A percentile compares a stretch with the other conserved stretches of the same genome.
Evolutionary conservation across 1,140 invertebrate genomes (phyloP).

Genomic region (Eriosoma lanigerum): DNA sequence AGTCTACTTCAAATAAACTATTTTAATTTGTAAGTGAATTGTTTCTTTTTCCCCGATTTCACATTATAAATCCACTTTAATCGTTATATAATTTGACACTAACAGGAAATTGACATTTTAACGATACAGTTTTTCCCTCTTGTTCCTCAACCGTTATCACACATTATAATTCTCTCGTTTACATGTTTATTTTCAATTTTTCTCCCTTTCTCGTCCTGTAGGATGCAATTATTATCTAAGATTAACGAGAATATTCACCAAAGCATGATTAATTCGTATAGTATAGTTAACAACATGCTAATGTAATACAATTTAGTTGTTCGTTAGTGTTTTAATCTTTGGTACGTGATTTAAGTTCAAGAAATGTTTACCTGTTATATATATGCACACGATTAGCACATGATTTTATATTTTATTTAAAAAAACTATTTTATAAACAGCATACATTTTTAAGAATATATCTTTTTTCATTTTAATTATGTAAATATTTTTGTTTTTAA

Average conservation of each 20-base stretch:
- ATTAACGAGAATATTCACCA: slow-evolving; percentile 13
- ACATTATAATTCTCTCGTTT: too few species aligned
- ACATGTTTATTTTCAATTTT: background rate
- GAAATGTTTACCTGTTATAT: too few species aligned
- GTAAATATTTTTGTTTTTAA: too few species aligned
- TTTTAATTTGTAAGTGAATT: background rate
- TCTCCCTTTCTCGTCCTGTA: background rate
- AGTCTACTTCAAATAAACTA: background rate
- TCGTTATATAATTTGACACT: background rate
- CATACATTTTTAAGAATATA: background rate
- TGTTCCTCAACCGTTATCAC: too few species aligned
- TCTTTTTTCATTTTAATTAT: too few species aligned
- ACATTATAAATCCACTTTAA: background rate
- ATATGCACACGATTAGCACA: too few species aligned
- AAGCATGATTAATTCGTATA: background rate
- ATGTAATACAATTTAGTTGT: background rate
- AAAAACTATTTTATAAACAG: background rate
- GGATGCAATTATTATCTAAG: background rate
- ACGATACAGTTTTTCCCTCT: too few species aligned
- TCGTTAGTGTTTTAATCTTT: background rate
- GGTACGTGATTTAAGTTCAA: background rate
- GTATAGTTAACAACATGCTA: too few species aligned
- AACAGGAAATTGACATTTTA: too few species aligned
- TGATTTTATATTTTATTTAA: too few species aligned
- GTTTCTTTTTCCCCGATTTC: background rate